Conservation (phyloP, 1,140 invertebrate species). For the Hesperophylax magnus region DNA sequence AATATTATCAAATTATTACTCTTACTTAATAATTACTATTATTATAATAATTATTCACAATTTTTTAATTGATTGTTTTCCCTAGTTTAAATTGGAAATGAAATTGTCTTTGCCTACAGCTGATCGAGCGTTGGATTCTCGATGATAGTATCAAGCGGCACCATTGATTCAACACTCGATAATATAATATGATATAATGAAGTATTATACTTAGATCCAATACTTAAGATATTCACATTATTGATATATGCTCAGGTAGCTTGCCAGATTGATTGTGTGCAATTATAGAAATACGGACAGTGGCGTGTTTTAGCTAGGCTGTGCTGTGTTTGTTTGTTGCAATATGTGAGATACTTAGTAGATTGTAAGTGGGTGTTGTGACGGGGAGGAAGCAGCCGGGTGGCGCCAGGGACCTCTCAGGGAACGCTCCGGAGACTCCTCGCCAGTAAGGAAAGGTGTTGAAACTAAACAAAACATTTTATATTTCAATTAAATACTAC, state of each 20-base stretch:
- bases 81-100: conserved; percentile 57
- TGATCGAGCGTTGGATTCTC: conserved; percentile 48
- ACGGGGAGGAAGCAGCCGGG: conserved; percentile 23
- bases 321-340: conserved; percentile 8
- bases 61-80: conserved; percentile 28
- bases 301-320: conserved; percentile 30
- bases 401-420: background rate
- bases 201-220: conserved; percentile 56
- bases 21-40: too few relatives aligned
- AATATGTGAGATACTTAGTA: conserved; percentile 23
- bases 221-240: conserved; percentile 36
- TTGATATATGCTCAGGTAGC: background rate
- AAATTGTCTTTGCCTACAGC: conserved; percentile 57
- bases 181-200: conserved; percentile 49
- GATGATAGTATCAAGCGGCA: conserved; percentile 26
- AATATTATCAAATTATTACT: background rate
- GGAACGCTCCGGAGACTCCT: background rate
- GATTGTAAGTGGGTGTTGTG: conserved; percentile 22
- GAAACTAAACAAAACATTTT: conserved; percentile 54
- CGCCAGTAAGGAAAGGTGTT: conserved; percentile 57
- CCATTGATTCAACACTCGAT: conserved; percentile 31
- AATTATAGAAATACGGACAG: background rate
- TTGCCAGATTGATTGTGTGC: background rate
- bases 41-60: conserved; percentile 20
- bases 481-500: conserved; percentile 35